These are phyloP conservation scores for Plecturocebus donacophilus DNA, from an alignment of 2,113 vertebrate species.

Conservation along the genomic window DNA sequence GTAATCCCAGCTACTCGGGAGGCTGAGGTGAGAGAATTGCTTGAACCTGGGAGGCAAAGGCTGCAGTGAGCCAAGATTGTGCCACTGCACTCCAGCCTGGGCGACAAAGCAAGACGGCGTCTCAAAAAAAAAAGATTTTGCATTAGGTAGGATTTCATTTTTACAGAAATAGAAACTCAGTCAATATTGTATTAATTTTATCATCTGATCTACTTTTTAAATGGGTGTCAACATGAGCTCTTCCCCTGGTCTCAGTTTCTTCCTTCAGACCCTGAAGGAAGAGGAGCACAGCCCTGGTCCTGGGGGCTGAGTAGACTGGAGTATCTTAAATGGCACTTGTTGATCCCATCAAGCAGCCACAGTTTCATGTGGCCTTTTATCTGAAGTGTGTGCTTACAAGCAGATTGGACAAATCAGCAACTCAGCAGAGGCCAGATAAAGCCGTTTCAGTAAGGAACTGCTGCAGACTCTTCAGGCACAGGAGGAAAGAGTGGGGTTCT, in stretches of 20 bases:
- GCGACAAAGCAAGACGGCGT: no score
- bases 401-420: background rate
- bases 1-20: no score
- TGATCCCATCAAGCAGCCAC: rapidly evolving
- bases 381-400: background rate
- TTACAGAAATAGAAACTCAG: background rate
- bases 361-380: background rate
- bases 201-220: background rate
- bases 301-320: background rate
- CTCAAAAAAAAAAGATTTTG: background rate
- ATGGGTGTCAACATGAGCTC: rapidly evolving
- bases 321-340: background rate
- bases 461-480: no score
- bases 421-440: no score
- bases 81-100: no score
- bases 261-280: background rate
- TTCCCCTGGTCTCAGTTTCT: background rate
- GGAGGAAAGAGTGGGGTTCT: background rate
- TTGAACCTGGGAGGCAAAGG: no score
- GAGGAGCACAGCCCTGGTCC: background rate
- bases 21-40: no score
- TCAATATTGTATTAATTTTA: background rate
- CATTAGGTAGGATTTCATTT: background rate
- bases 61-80: no score
- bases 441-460: background rate